Evolutionary conservation across 2,888 invertebrate genomes (phyloP).

Genomic region (Halictus quadricinctus): DNA sequence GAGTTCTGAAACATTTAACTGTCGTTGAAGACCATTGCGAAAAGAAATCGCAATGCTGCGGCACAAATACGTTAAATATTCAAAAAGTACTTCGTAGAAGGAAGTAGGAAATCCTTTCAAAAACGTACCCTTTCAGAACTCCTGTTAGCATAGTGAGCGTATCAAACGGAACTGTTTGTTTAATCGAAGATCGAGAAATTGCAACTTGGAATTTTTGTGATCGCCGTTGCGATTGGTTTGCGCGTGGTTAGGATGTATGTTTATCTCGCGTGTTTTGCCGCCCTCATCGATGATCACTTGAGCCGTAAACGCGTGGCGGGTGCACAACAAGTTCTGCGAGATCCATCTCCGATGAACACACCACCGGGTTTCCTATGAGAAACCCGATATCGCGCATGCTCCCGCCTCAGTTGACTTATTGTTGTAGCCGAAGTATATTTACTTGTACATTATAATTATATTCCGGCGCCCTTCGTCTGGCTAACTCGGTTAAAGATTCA

Average conservation of each 20-base stretch:
- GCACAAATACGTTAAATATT: background rate
- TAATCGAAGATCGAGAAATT: background rate
- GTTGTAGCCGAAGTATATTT: conserved; percentile 47
- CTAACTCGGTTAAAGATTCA: conserved; percentile 35
- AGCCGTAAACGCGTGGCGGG: conserved; percentile 27
- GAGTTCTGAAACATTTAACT: conserved; percentile 44
- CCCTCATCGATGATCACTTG: conserved; percentile 8
- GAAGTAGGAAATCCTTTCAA: background rate
- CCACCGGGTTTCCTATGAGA: conserved; percentile 35
- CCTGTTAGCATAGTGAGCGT: conserved; percentile 58
- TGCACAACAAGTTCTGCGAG: conserved; percentile 56
- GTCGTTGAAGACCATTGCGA: background rate
- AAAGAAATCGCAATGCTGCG: background rate
- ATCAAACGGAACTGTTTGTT: background rate
- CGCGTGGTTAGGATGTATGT: background rate
- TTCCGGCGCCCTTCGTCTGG: conserved; percentile 22
- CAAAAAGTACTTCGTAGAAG: background rate
- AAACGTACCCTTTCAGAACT: conserved; percentile 60
- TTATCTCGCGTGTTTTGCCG: conserved; percentile 5
- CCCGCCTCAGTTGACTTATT: conserved; percentile 46
- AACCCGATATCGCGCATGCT: conserved; percentile 62
- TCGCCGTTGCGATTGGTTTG: background rate
- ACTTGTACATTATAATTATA: conserved; percentile 54
- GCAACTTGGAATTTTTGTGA: background rate
- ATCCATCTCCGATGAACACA: conserved; percentile 52